Evolutionary conservation across 2,888 invertebrate species (phyloP), one percentile per base, ranked within the genome.

Genomic region (Pterostichus niger): DNA sequence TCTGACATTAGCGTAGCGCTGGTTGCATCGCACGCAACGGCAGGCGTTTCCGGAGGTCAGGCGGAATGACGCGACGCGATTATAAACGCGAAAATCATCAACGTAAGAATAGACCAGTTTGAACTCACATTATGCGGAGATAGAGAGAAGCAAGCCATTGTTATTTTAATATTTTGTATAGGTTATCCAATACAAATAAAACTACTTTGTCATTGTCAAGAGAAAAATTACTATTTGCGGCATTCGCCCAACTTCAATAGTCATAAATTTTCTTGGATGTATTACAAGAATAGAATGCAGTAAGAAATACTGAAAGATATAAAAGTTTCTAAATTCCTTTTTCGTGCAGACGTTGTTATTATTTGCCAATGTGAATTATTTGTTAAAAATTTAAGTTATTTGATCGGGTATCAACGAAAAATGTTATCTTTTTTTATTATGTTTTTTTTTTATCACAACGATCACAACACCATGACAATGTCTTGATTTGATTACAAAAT

Each of bases 11-110:
- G 17, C 15, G 68, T 17, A 40, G 40, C 10, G 40, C 11, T 40
- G 68, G 44, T 15, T 40, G 68, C 68, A 40, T 13, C 17, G 15
- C 46, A 40, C 40, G 17, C 40, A 2, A 40, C 13, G 17, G 2
- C 40, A 64, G 68, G 44, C 68, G 68, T 17, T 71, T 71, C 68
- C 46, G 17, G 56, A 56, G 56, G 56, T 56, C 56, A 56, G 56
- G 5, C 17, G 9, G 10, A 49, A 11, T 49, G 49, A 49, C 49
- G 49, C 49, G 13, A 15, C 35, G 64, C 35, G 33, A 64, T 40
- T 64, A 64, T 33, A 59, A 24, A 59, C 59, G 49, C 49, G 49
- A 40, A 49, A 6, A 49, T 49, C 49, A 49, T 49, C 49, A 49
- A n/a, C 49, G 2, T 49, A 49, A 49, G 49, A 49, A 49, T 49